Evolutionary conservation across 2,888 invertebrate genomes (phyloP), one percentile per base, ranked within the genome.

Genomic region (Callosobruchus maculatus): DNA sequence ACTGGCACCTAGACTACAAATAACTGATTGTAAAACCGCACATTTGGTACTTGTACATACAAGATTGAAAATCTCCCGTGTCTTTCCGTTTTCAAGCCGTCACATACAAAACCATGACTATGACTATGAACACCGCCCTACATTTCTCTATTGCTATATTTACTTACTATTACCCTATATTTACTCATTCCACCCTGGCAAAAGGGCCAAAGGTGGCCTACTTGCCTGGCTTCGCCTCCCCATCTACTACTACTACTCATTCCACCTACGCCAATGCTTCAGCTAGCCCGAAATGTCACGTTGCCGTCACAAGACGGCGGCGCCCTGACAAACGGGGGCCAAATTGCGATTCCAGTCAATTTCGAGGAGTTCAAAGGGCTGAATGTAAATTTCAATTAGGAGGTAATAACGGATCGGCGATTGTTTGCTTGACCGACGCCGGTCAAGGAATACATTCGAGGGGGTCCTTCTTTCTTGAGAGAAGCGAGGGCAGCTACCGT

Each of bases 381-480:
- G 77, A 82, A 83, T 83, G 82, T 81, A 83, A 83, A 83, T 83
- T 83, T 82, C 82, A 82, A 83, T 83, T 83, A 82, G 81, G 75
- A 74, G 81, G 80, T 80, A 82, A 82, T 83, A 83, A 82, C 81
- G 82, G 82, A 81, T 82, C 74, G 81, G 80, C 78, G 81, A 82
- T 83, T 82, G 83, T 82, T 83, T 82, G 80, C 78, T 81, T 80
- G 81, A 79, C 79, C 80, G 80, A 81, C 78, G 78, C 78, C 77
- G 78, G 77, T 80, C 76, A 78, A 75, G 76, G 76, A 75, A 70
- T 49, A 49, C 49, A 49, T 49, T 49, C 49, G 18, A 49, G 49
- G 49, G 49, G 49, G 49, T 18, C 49, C 49, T 49, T 49, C 49
- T 49, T 49, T 49, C 49, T 49, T 49, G 13, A 49, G 49, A 49